These are phyloP conservation scores for Botrylloides violaceus DNA, from an alignment of 23 tunicate species.

Conservation along the genomic window DNA sequence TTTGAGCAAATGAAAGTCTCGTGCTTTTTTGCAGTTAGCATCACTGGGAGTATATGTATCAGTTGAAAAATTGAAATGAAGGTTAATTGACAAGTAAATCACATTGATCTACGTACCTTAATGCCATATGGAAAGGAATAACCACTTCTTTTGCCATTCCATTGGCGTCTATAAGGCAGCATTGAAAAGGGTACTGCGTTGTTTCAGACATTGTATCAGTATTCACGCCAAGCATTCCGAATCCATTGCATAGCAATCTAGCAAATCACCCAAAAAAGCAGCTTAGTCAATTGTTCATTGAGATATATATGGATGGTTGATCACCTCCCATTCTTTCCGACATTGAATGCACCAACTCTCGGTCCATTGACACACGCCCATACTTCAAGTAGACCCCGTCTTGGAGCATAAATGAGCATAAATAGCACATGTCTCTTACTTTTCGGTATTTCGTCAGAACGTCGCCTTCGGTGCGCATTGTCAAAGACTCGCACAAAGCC, in stretches of 20 bases:
- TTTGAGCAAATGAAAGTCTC: constrained; percentile 78
- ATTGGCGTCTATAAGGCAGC: constrained; percentile 58
- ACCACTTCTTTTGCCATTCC: constrained; percentile 38
- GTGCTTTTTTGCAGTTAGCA: constrained; percentile 71
- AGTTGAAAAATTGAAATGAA: neutral
- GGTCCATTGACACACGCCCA: constrained; percentile 94
- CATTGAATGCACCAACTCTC: constrained; percentile 83
- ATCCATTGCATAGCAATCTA: constrained; percentile 55
- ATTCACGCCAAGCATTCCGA: constrained; percentile 52
- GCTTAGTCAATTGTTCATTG: too few relatives aligned
- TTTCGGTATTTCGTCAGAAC: constrained; percentile 7
- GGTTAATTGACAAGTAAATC: neutral
- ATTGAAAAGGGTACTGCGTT: constrained; percentile 23
- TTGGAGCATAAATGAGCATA: constrained; percentile 83
- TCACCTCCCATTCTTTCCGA: constrained; percentile 68
- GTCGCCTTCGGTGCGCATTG: constrained; percentile 2
- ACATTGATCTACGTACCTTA: constrained; percentile 33
- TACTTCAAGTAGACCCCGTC: constrained; percentile 77
- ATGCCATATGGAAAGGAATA: constrained; percentile 86
- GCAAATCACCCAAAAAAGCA: neutral
- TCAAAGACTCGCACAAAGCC: constrained; percentile 51
- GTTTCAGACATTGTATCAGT: neutral
- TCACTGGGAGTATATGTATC: constrained; percentile 40
- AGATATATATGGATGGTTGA: too few relatives aligned
- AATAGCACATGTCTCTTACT: constrained; percentile 38